phyloP scores from a whole-genome alignment of 2,888 invertebrate genomes.

The Euzophera pinguis region DNA sequence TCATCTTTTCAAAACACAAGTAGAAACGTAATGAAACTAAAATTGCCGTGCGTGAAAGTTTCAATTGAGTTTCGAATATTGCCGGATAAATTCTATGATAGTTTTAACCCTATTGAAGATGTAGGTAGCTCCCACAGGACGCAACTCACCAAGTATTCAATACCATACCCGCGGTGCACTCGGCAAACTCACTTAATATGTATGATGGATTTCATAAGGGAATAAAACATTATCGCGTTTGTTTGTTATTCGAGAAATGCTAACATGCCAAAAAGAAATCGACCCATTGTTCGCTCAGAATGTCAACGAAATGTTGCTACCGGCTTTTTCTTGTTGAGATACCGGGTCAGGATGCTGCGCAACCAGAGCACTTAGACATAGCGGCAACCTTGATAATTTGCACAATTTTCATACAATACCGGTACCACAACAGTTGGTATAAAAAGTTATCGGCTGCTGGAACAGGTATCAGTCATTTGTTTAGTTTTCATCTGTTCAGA shows the following conservation, averaged over 20 bases:
- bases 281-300: constrained; percentile 4
- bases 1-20: too few species aligned
- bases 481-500: constrained; percentile 46
- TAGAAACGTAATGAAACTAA: background rate
- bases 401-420: constrained; percentile 69
- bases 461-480: constrained; percentile 57
- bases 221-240: background rate
- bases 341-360: constrained; percentile 52
- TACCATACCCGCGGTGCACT: background rate
- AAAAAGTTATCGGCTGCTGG: constrained; percentile 54
- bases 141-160: constrained; percentile 5
- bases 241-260: background rate
- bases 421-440: constrained; percentile 46
- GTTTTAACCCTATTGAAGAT: constrained; percentile 3
- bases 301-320: constrained; percentile 4
- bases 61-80: background rate
- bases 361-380: constrained; percentile 47
- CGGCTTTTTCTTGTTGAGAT: constrained; percentile 44
- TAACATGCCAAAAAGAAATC: constrained; percentile 4
- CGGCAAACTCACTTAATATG: background rate
- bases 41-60: background rate
- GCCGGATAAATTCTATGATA: background rate
- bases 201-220: constrained; percentile 1
- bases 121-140: constrained; percentile 1
- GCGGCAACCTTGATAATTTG: constrained; percentile 70